A percentile compares a stretch with the other conserved stretches of the same genome.
Evolutionary conservation across 2,888 invertebrate species (phyloP).

Genomic region (Pollenia amentaria): DNA sequence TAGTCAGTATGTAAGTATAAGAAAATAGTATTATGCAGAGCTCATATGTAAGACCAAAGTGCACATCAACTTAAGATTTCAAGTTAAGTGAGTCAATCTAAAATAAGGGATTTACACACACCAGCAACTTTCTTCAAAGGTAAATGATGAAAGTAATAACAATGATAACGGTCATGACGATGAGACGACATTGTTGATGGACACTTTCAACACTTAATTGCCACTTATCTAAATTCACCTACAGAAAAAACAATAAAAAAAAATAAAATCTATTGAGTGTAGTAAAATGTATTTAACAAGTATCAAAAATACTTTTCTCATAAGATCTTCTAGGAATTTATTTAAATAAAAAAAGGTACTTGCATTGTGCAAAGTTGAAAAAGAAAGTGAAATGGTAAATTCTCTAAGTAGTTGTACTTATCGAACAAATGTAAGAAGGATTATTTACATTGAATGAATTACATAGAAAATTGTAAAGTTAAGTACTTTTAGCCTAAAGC

Average conservation of each 20-base stretch:
- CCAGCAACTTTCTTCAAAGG: slow-evolving; percentile 45
- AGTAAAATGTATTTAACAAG: slow-evolving; percentile 20
- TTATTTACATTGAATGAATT: slow-evolving; percentile 11
- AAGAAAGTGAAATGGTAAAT: background rate
- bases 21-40: slow-evolving; percentile 57
- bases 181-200: slow-evolving; percentile 36
- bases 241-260: slow-evolving; percentile 3
- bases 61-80: slow-evolving; percentile 63
- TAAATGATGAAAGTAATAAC: slow-evolving; percentile 23
- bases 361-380: background rate
- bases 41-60: slow-evolving; percentile 57
- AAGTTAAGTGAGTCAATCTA: slow-evolving; percentile 67
- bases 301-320: slow-evolving; percentile 10
- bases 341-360: slow-evolving; percentile 1
- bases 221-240: slow-evolving; percentile 32
- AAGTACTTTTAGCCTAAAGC: background rate
- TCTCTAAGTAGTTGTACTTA: slow-evolving; percentile 12
- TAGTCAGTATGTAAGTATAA: slow-evolving; percentile 14
- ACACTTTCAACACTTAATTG: slow-evolving; percentile 51
- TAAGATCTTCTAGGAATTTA: background rate
- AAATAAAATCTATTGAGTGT: slow-evolving; percentile 1
- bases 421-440: slow-evolving; percentile 1
- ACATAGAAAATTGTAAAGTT: background rate
- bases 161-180: slow-evolving; percentile 12
- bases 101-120: slow-evolving; percentile 55